phyloP scores from a whole-genome alignment of 35 echinoderm and acorn worm species.

The Strongylocentrotus purpuratus region DNA sequence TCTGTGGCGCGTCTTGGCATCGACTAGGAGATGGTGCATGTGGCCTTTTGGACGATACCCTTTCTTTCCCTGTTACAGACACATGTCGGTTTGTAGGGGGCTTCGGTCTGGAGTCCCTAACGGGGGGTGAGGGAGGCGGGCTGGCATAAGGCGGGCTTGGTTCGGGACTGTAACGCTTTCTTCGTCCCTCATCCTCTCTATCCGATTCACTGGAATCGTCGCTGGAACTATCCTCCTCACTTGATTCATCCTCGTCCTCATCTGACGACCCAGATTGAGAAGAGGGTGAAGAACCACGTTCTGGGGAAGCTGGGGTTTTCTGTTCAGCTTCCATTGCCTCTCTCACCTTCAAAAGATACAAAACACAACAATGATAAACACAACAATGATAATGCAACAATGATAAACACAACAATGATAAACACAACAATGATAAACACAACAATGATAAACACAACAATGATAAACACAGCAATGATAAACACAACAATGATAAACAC shows the following conservation, averaged over 20 bases:
- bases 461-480: too few species aligned
- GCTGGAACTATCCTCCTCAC: not conserved
- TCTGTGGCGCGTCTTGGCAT: not conserved
- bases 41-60: not conserved
- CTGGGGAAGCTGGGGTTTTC: not conserved
- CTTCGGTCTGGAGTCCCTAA: not conserved
- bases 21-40: not conserved
- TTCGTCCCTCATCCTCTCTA: not conserved
- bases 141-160: not conserved
- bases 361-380: not conserved
- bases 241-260: constrained; percentile 4
- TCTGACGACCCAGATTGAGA: not conserved
- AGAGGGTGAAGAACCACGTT: not conserved
- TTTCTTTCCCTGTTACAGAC: not conserved
- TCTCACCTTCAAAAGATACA: not conserved
- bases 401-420: too few species aligned
- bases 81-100: not conserved
- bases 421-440: too few species aligned
- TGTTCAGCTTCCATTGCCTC: constrained; percentile 21
- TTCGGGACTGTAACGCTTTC: not conserved
- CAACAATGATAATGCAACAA: not conserved
- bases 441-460: too few species aligned
- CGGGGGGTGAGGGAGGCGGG: not conserved
- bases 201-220: not conserved
- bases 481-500: too few species aligned